A percentile compares a stretch with the other conserved stretches of the same genome.
Evolutionary conservation across 2,113 vertebrate species (phyloP).

Genomic region (Malaclemys terrapin): DNA sequence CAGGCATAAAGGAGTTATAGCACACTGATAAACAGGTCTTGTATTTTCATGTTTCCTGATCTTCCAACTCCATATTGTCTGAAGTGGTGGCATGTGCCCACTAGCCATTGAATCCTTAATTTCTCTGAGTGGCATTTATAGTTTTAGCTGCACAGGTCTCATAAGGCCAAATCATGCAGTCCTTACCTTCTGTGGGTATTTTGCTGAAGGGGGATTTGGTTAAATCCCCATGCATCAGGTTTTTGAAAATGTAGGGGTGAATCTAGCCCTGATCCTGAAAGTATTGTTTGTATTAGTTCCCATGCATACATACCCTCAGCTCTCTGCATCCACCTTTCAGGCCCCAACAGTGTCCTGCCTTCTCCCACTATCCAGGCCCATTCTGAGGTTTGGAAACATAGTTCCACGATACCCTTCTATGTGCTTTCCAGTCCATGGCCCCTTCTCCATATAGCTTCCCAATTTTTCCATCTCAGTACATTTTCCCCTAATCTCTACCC

Average conservation of each 20-base stretch:
- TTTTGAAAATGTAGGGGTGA: not conserved
- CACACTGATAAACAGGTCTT: not conserved
- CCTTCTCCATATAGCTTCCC: not conserved
- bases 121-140: not conserved
- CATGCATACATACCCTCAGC: not conserved
- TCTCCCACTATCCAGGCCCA: not conserved
- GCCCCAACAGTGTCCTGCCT: not conserved
- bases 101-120: not conserved
- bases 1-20: not conserved
- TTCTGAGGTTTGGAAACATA: not conserved
- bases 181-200: not conserved
- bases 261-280: not conserved
- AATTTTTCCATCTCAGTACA: not conserved
- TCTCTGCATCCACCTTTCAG: not conserved
- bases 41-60: not conserved
- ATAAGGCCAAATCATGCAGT: not conserved
- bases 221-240: not conserved
- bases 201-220: not conserved
- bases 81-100: not conserved
- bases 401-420: not conserved
- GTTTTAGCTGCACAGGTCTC: not conserved
- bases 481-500: not conserved
- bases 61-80: not conserved
- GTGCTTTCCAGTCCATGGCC: not conserved
- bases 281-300: not conserved